A percentile compares a stretch with the other conserved stretches of the same genome.
Conservation (phyloP, 2,888 invertebrate genomes). For the Harpalus rubripes region DNA sequence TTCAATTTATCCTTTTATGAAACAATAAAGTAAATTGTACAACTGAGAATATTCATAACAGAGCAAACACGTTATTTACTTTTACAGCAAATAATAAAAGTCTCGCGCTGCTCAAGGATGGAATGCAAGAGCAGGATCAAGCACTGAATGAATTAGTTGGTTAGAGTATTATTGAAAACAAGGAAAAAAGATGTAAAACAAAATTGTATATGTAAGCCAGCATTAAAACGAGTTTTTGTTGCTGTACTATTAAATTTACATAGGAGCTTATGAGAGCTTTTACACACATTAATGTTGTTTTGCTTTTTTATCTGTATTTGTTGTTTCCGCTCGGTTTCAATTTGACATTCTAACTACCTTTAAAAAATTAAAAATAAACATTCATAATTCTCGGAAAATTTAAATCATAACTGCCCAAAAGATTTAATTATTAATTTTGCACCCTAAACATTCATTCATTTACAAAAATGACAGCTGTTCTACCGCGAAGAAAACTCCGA, state of each 20-base stretch:
- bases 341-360: slow-evolving; percentile 32
- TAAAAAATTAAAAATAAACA: not conserved
- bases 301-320: slow-evolving; percentile 31
- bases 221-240: slow-evolving; percentile 40
- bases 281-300: slow-evolving; percentile 44
- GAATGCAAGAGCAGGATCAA: not conserved
- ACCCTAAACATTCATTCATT: not conserved
- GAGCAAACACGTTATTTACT: slow-evolving; percentile 25
- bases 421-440: slow-evolving; percentile 3
- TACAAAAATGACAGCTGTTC: not conserved
- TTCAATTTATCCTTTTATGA: slow-evolving; percentile 45
- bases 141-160: not conserved
- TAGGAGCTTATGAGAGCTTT: slow-evolving; percentile 48
- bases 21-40: slow-evolving; percentile 46
- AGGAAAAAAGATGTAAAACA: slow-evolving; percentile 30
- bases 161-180: slow-evolving; percentile 15
- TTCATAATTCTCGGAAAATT: not conserved
- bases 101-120: not conserved
- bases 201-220: slow-evolving; percentile 48
- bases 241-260: slow-evolving; percentile 38
- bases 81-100: slow-evolving; percentile 10
- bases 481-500: not conserved
- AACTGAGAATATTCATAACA: slow-evolving; percentile 10
- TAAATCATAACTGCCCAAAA: not conserved
- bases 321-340: slow-evolving; percentile 17